Evolutionary conservation across 1,140 invertebrate genomes (phyloP), one percentile per base, ranked within the genome.

Genomic region (Octopus bimaculoides): DNA sequence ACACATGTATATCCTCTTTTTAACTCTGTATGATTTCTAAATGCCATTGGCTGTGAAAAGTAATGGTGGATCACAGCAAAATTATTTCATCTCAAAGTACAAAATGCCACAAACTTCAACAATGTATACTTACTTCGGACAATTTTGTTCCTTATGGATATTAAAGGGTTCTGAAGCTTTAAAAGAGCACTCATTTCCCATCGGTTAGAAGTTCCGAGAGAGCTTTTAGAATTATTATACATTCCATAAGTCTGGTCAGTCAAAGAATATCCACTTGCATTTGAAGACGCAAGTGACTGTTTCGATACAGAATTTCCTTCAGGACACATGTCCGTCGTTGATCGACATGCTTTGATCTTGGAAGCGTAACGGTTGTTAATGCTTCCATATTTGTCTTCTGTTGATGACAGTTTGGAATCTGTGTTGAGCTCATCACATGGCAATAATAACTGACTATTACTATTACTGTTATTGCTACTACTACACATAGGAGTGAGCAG

Each of bases 131-230:
- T 71, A 71, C 66, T 9, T 71, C 66, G 7, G 7, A 71, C 14
- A 71, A 71, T 71, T 17, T 71, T 71, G 26, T 71, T 71, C 66
- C 66, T 71, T 14, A 71, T 71, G 66, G 66, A 71, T n/a, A n/a
- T 71, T 20, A 71, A 71, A 6, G 66, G 66, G 26, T 71, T 71
- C 6, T 71, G 66, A 71, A 71, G 8, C 66, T 71, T 71, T 17
- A 71, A 71, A 6, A 71, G 66, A 8, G 66, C 66, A 71, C 66
- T 71, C 26, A 71, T 9, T 71, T 71, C 66, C 66, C 66, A 71
- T 20, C 66, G 17, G 26, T 5, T 10, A 9, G 66, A 14, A 17
- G 14, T 9, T 71, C 66, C 66, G 17, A 71, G 26, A 12, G 66
- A 71, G 26, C 5, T 10, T 71, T 71, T 71, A 71, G 5, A n/a